phyloP scores from a whole-genome alignment of 2,888 invertebrate genomes.

The Schizotus pectinicornis region DNA sequence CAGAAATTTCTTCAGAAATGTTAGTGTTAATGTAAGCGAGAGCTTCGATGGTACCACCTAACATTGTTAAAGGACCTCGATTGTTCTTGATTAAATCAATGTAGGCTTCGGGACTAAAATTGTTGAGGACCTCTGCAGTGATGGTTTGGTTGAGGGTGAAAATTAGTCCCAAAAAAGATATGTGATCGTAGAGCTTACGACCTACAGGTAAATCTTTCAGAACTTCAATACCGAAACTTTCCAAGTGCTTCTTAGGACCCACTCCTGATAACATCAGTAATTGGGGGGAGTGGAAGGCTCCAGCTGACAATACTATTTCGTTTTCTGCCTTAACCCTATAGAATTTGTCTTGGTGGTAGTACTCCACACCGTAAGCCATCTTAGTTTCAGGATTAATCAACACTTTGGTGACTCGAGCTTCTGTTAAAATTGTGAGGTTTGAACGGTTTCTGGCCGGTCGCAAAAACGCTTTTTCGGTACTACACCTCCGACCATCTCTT shows the following conservation, averaged over 20 bases:
- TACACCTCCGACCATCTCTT: constrained; percentile 66
- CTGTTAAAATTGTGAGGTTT: constrained; percentile 72
- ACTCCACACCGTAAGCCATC: constrained; percentile 72
- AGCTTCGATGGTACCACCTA: constrained; percentile 64
- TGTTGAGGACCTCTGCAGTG: constrained; percentile 25
- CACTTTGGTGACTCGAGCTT: constrained; percentile 68
- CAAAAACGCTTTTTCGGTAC: constrained; percentile 70
- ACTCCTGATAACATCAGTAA: constrained; percentile 80
- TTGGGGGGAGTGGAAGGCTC: constrained; percentile 88
- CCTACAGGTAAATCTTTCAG: constrained; percentile 73
- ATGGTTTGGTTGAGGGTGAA: constrained; percentile 42
- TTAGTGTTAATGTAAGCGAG: constrained; percentile 67
- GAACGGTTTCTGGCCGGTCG: constrained; percentile 64
- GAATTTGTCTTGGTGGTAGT: constrained; percentile 61
- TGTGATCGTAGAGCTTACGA: constrained; percentile 67
- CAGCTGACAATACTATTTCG: constrained; percentile 87
- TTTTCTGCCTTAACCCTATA: constrained; percentile 66
- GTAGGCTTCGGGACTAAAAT: constrained; percentile 46
- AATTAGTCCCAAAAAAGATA: constrained; percentile 61
- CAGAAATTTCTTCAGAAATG: constrained; percentile 58
- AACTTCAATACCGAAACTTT: constrained; percentile 63
- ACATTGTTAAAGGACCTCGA: constrained; percentile 62
- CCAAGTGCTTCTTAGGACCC: constrained; percentile 67
- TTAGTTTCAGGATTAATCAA: constrained; percentile 69
- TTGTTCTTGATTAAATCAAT: constrained; percentile 58